phyloP scores from a whole-genome alignment of 2,888 invertebrate genomes.

The Polydrusus tereticollis region DNA sequence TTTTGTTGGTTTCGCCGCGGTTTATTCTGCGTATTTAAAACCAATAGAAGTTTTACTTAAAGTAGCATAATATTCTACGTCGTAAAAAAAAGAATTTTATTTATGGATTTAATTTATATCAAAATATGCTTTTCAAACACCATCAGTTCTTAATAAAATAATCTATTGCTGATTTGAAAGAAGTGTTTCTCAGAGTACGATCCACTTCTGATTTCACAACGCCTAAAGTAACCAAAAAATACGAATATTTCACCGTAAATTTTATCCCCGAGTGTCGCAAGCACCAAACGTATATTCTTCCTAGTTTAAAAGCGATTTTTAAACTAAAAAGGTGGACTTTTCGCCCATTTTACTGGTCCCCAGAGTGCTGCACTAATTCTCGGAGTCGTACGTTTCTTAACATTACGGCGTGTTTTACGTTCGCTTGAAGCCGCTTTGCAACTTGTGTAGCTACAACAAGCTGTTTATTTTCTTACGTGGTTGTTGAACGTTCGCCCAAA shows the following conservation, averaged over 20 bases:
- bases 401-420: constrained; percentile 36
- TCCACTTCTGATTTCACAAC: no score
- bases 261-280: not conserved
- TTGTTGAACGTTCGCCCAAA: not conserved
- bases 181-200: no score
- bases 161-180: no score
- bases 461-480: constrained; percentile 12
- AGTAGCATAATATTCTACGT: no score
- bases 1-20: no score
- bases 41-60: no score
- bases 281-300: not conserved
- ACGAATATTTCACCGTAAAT: not conserved
- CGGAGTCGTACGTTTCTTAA: constrained; percentile 20
- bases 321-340: constrained; percentile 36
- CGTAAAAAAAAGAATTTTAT: no score
- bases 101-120: no score
- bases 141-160: no score
- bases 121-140: no score
- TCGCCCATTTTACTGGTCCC: constrained; percentile 34
- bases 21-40: no score
- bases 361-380: constrained; percentile 28
- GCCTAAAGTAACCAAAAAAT: not conserved
- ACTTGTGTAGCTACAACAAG: not conserved
- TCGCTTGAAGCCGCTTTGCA: constrained; percentile 18
- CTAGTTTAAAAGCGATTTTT: constrained; percentile 18